Evolutionary conservation across 1,140 invertebrate species (phyloP).

Genomic region (Cyphomyrmex costatus): DNA sequence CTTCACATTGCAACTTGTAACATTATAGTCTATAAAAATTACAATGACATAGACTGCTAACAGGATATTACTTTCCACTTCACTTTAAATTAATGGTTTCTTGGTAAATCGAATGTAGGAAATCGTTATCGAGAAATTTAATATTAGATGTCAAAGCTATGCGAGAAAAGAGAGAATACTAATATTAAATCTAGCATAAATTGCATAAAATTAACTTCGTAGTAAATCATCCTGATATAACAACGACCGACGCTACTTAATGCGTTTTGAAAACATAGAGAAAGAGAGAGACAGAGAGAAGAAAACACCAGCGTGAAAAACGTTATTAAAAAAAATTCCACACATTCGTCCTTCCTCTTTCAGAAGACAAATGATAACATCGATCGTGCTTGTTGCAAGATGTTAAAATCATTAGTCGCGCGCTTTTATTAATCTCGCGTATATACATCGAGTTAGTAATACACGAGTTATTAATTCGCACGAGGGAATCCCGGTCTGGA

Average conservation of each 20-base stretch:
- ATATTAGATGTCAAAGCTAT: slow-evolving; percentile 16
- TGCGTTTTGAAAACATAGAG: not conserved
- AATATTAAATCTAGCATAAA: slow-evolving; percentile 27
- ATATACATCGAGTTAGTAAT: slow-evolving; percentile 1
- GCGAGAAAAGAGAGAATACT: not conserved
- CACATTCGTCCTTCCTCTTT: not conserved
- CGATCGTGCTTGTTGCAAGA: not conserved
- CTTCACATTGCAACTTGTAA: slow-evolving; percentile 1
- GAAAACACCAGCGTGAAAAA: not conserved
- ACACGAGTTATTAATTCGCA: slow-evolving; percentile 15
- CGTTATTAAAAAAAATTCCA: not conserved
- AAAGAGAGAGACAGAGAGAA: not conserved
- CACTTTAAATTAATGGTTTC: slow-evolving; percentile 21
- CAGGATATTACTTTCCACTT: slow-evolving; percentile 27
- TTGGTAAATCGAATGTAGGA: slow-evolving; percentile 18
- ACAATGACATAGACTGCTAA: not conserved
- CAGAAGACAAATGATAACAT: not conserved
- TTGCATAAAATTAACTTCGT: slow-evolving; percentile 11
- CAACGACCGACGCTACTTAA: not conserved
- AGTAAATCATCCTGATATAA: slow-evolving; percentile 14
- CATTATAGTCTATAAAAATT: slow-evolving; percentile 19
- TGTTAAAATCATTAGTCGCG: slow-evolving; percentile 22
- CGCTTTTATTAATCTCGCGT: not conserved
- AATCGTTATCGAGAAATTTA: slow-evolving; percentile 33
- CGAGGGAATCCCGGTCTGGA: slow-evolving; percentile 41